Base-by-base conservation (phyloP, 1,140 invertebrate species). In the Rhopalosiphum maidis region DNA sequence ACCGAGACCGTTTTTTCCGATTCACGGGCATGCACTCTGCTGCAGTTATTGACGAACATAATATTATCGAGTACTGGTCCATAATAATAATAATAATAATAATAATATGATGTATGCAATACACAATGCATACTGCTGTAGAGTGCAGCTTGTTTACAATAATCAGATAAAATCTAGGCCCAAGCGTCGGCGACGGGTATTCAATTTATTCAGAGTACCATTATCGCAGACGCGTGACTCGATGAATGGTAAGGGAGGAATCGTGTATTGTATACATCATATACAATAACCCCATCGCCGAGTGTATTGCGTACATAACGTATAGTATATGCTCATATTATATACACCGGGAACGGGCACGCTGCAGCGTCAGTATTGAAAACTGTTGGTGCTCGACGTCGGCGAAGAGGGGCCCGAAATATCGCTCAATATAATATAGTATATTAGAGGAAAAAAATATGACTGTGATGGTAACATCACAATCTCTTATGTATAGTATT, bases 161-260 rank as follows among this genome's bases (percentile, higher is more conserved):
- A 77, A 77, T 77, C 60, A 18, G 60, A 77, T 77, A 18, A 77
- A 77, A 77, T n/a, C 30, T 77, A 77, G 15, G n/a, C 60, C 30
- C 60, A 18, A 77, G 60, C 60, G n/a, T 77, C 60, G n/a, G 60
- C 8, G n/a, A 77, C 60, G 60, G n/a, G n/a, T n/a, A 77, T 77
- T 77, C 60, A 77, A 77, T 77, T 77, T 77, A 77, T n/a, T n/a
- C 30, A n/a, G 60, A 77, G 60, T n/a, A n/a, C 60, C 60, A 77
- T 77, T 77, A 77, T 77, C 60, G n/a, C 15, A 68, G n/a, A 77
- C 60, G 60, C 30, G 60, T 77, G 60, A 77, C 60, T 77, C 60
- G n/a, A 77, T n/a, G 60, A 77, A 77, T 77, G n/a, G 60, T n/a
- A n/a, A 77, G 60, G 60, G 60, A n/a, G 4, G n/a, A 77, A 77